Base-by-base conservation (phyloP, 1,140 invertebrate species). In the Ips nitidus region DNA sequence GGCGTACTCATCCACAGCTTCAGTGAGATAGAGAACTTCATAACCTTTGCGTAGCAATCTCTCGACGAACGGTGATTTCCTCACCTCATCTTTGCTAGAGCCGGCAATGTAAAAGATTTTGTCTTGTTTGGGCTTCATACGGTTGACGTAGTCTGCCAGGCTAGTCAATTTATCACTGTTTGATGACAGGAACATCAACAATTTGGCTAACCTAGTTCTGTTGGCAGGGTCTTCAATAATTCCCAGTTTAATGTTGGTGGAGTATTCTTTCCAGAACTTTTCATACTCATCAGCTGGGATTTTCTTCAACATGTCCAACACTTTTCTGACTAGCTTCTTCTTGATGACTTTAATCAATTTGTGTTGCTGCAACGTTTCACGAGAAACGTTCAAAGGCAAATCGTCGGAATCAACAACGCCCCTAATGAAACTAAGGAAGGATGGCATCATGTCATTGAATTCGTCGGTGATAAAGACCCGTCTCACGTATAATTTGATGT, bases 351-450 rank as follows among this genome's bases (percentile, higher is more conserved):
- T 99, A 69, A 99, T 92, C 0, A 99, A 88, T 82, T 99, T 99
- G 83, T 98, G 95, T 80, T 99, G 98, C 81, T 99, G 98, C 0
- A 99, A 85, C 43, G 94, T 99, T 84, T 99, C 98, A 74, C 98
- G 89, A 1, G 95, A 98, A 8, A 99, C 98, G 82, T 99, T 99
- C 60, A 99, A 83, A 2, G 98, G 98, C 65, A 99, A 84, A 85
- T 99, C 98, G 83, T 99, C 98, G n/a, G 95, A 98, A 82, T 99
- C 98, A 40, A 99, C 98, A 70, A 99, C 92, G 76, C 98, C 98
- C 73, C 91, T 88, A 61, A 98, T 87, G 80, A 99, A 99, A 58
- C 86, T 91, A 69, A 99, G 84, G 80, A 99, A 99, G 80, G 96
- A 98, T 58, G 98, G 98, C 90, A 99, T 95, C 91, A 99, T 95